phyloP scores from a whole-genome alignment of 1,140 invertebrate genomes.

The Nixonia krombeini region DNA sequence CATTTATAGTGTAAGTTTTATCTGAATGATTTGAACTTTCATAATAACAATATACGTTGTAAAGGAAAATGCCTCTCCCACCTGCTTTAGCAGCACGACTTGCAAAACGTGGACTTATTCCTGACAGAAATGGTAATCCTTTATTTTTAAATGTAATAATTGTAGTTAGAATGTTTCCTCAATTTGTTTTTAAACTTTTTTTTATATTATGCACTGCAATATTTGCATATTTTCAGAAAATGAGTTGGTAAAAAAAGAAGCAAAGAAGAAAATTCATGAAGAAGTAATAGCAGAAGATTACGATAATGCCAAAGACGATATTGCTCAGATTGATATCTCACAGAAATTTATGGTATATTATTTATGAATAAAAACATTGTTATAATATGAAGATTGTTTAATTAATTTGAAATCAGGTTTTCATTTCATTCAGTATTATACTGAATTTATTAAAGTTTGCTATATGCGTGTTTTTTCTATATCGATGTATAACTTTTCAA shows the following conservation, averaged over 20 bases:
- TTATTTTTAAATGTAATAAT: too few species aligned
- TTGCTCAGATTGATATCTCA: slow-evolving; percentile 63
- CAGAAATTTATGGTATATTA: slow-evolving; percentile 70
- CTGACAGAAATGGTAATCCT: slow-evolving; percentile 67
- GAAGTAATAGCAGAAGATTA: slow-evolving; percentile 93
- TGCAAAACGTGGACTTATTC: slow-evolving; percentile 86
- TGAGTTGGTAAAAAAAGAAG: slow-evolving; percentile 59
- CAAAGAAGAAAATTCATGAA: slow-evolving; percentile 76
- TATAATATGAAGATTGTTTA: slow-evolving; percentile 1
- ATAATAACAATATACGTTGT: too few species aligned
- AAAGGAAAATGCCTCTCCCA: slow-evolving; percentile 90
- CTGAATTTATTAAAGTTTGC: too few species aligned
- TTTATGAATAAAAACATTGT: too few species aligned
- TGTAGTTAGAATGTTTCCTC: not conserved
- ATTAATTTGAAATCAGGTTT: slow-evolving; percentile 3
- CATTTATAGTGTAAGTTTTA: too few species aligned
- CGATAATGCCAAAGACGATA: slow-evolving; percentile 73
- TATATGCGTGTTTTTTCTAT: too few species aligned
- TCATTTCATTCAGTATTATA: too few species aligned
- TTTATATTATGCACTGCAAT: not conserved
- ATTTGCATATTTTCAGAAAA: not conserved
- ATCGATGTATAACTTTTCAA: too few species aligned
- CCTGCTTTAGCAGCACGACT: slow-evolving; percentile 87
- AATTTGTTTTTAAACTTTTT: not conserved
- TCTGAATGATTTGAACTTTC: too few species aligned